Percentiles rank a stretch among this genome's conserved stretches.
Conservation (phyloP, 2,888 invertebrate genomes). For the Erebia ligea region DNA sequence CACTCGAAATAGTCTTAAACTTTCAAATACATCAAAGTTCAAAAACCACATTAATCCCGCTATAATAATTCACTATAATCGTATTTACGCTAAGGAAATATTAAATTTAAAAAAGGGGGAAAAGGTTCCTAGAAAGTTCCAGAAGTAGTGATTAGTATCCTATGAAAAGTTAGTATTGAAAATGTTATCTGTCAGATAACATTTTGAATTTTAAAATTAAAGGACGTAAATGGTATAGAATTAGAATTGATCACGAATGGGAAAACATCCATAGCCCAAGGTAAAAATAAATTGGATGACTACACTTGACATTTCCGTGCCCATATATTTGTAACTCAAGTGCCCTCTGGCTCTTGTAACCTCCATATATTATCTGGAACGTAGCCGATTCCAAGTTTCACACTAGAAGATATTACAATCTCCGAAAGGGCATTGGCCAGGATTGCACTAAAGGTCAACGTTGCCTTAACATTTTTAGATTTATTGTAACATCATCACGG, state of each 20-base stretch:
- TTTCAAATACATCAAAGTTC: too few species aligned
- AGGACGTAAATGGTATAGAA: too few species aligned
- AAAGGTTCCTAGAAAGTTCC: too few species aligned
- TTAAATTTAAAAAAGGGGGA: too few species aligned
- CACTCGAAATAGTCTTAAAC: too few species aligned
- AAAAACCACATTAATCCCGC: too few species aligned
- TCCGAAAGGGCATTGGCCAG: constrained; percentile 40
- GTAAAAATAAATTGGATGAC: constrained; percentile 1
- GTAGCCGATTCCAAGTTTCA: constrained; percentile 30
- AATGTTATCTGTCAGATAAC: too few species aligned
- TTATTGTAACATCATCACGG: constrained; percentile 32
- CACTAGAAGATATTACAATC: constrained; percentile 33
- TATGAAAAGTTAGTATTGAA: neutral
- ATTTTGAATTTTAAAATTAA: too few species aligned
- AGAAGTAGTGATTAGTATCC: too few species aligned
- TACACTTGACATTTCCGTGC: constrained; percentile 3
- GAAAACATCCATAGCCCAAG: neutral
- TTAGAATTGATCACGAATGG: neutral
- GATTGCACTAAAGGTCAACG: constrained; percentile 30
- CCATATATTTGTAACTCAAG: neutral
- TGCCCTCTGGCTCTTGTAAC: constrained; percentile 21
- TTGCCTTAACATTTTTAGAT: constrained; percentile 42
- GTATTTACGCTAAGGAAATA: too few species aligned
- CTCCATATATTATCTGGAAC: constrained; percentile 28
- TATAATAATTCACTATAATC: too few species aligned